Evolutionary conservation across 2,797 vertebrate species (phyloP).

Genomic region (Labroides dimidiatus): DNA sequence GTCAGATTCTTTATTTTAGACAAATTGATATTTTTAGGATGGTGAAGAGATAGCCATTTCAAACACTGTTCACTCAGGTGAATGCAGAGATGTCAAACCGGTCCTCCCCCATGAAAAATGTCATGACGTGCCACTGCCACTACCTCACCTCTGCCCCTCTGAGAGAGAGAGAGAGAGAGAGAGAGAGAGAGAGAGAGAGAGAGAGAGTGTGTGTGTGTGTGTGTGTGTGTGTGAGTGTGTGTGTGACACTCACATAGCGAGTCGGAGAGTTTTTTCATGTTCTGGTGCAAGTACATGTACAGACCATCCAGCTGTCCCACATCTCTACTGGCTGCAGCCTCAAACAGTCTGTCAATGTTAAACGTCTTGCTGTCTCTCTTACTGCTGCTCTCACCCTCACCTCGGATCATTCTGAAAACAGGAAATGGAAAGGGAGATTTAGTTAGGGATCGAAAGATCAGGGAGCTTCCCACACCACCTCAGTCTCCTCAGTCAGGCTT

Average conservation of each 20-base stretch:
- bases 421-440: neutral
- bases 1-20: too few relatives aligned
- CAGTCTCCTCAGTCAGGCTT: neutral
- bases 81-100: too few relatives aligned
- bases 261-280: constrained; percentile 77
- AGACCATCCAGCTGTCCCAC: constrained; percentile 70
- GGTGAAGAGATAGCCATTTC: too few relatives aligned
- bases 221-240: neutral
- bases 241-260: constrained; percentile 74
- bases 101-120: too few relatives aligned
- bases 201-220: too few relatives aligned
- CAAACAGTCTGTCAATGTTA: constrained; percentile 71
- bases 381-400: neutral
- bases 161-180: too few relatives aligned
- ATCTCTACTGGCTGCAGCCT: constrained; percentile 75
- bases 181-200: too few relatives aligned
- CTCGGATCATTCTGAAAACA: constrained; percentile 61
- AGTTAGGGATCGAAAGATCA: constrained; percentile 3
- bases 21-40: too few relatives aligned
- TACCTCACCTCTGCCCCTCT: too few relatives aligned
- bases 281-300: constrained; percentile 71
- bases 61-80: too few relatives aligned
- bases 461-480: constrained; percentile 1
- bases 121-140: too few relatives aligned
- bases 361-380: constrained; percentile 52